A percentile compares a stretch with the other conserved stretches of the same genome.
Evolutionary conservation across 92 coral and sea anemone species (phyloP).

Genomic region (Plumapathes pennacea): DNA sequence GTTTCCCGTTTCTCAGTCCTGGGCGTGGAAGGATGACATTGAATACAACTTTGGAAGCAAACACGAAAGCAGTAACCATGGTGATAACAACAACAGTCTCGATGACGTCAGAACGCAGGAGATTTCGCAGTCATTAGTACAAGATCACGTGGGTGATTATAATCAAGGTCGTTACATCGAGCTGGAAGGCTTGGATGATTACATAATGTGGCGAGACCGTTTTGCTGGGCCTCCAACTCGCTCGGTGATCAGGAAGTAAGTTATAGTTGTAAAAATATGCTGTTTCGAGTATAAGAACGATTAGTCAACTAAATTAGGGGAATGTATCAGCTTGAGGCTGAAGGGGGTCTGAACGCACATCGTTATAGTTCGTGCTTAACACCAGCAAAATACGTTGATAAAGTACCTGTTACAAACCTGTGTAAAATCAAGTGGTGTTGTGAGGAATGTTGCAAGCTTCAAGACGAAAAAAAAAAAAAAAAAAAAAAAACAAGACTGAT

Average conservation of each 20-base stretch:
- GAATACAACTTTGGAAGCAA: constrained; percentile 36
- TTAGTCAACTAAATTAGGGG: too few species aligned
- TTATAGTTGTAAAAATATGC: background rate
- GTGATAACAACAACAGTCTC: constrained; percentile 5
- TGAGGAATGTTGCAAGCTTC: too few species aligned
- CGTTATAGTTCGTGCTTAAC: too few species aligned
- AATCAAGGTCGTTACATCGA: constrained; percentile 74
- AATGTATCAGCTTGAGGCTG: too few species aligned
- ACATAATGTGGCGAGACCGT: constrained; percentile 76
- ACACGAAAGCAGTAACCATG: constrained; percentile 1
- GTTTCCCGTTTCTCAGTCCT: constrained; percentile 60
- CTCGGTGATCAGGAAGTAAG: constrained; percentile 28
- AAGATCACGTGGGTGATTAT: constrained; percentile 51
- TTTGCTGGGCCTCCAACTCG: constrained; percentile 55
- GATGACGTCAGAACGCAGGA: constrained; percentile 8
- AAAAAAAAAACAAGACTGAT: too few species aligned
- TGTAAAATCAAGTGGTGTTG: too few species aligned
- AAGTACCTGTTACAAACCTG: too few species aligned
- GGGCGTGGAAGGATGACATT: constrained; percentile 83
- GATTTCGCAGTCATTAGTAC: constrained; percentile 26
- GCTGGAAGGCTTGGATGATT: constrained; percentile 83
- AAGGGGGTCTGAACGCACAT: too few species aligned
- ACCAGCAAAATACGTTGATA: too few species aligned
- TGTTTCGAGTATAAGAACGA: background rate
- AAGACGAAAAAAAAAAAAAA: too few species aligned